Percentiles rank a stretch among this genome's conserved stretches.
These are phyloP conservation scores for Leucophenga maculata DNA, from an alignment of 2,888 invertebrate genomes.

Conservation along the genomic window DNA sequence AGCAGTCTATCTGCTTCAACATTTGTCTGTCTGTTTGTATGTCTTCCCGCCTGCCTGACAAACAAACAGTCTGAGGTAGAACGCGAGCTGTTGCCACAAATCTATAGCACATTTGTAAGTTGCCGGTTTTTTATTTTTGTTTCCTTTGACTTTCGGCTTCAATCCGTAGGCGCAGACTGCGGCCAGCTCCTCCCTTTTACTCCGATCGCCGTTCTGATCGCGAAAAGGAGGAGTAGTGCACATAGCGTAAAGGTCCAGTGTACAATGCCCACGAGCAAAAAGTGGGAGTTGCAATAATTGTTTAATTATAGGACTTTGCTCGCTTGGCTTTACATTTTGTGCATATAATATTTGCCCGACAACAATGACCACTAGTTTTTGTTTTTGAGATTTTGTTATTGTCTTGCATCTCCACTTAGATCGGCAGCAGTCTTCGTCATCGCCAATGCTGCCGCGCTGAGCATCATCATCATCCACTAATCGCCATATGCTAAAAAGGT, in stretches of 20 bases:
- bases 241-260: slow-evolving; percentile 68
- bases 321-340: slow-evolving; percentile 67
- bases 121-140: slow-evolving; percentile 29
- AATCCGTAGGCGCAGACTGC: slow-evolving; percentile 9
- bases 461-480: too few relatives aligned
- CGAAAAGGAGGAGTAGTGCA: slow-evolving; percentile 72
- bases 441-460: too few relatives aligned
- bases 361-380: too few relatives aligned
- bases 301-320: slow-evolving; percentile 73
- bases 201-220: slow-evolving; percentile 62
- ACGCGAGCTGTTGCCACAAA: slow-evolving; percentile 59
- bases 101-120: slow-evolving; percentile 53
- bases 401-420: too few relatives aligned
- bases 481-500: too few relatives aligned
- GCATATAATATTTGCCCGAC: slow-evolving; percentile 56
- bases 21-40: too few relatives aligned
- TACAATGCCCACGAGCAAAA: slow-evolving; percentile 69
- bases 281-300: slow-evolving; percentile 73
- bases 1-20: not conserved
- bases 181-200: slow-evolving; percentile 25
- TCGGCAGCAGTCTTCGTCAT: too few relatives aligned
- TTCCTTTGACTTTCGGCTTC: not conserved
- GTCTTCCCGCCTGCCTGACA: slow-evolving; percentile 27
- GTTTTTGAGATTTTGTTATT: too few relatives aligned
- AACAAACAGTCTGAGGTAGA: slow-evolving; percentile 59